Percentiles rank a stretch among this genome's conserved stretches.
These are phyloP conservation scores for Danio rerio DNA, from an alignment of 2,113 vertebrate species.

Conservation along the genomic window GRCz12tu NC_133194.1:38079501-38080000, in stretches of 20 bases:
- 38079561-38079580: slow-evolving; percentile 13
- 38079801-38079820: background rate
- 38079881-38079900: background rate
- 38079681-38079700: background rate
- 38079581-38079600: background rate
- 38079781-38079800: background rate
- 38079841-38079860: slow-evolving; percentile 12
- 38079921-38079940: background rate
- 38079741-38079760: too few relatives aligned
- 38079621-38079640: background rate
- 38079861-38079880: background rate
- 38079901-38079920: background rate
- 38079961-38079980: slow-evolving; percentile 1
- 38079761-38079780: background rate
- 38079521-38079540: slow-evolving; percentile 7
- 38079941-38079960: background rate
- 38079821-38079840: background rate
- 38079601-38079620: slow-evolving; percentile 1
- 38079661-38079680: background rate
- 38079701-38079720: background rate
- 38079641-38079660: background rate
- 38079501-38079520: slow-evolving; percentile 15
- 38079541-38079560: slow-evolving; percentile 21
- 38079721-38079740: too few relatives aligned
- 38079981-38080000: background rate